Evolutionary conservation across 2,888 invertebrate genomes (phyloP).

Genomic region (Drosophila cyrtoloma): DNA sequence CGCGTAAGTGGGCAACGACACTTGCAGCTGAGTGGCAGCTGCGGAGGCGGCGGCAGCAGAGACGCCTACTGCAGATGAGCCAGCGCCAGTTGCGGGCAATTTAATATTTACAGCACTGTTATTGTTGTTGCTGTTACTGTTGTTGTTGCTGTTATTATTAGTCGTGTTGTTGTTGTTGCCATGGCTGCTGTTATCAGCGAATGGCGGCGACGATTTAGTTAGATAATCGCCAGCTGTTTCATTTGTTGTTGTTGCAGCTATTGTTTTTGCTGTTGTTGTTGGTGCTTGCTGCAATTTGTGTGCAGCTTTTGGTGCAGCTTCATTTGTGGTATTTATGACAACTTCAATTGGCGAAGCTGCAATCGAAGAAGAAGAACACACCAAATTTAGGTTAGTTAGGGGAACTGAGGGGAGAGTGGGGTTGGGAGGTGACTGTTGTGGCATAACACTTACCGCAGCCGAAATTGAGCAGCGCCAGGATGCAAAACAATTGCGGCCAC

Average conservation of each 20-base stretch:
- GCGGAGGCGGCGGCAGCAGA: slow-evolving; percentile 13
- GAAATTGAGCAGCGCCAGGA: slow-evolving; percentile 53
- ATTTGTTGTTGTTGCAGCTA: slow-evolving; percentile 37
- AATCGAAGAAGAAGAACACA: slow-evolving; percentile 9
- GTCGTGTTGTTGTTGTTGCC: slow-evolving; percentile 51
- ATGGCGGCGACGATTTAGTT: slow-evolving; percentile 50
- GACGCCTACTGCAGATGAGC: slow-evolving; percentile 10
- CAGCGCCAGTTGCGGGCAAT: slow-evolving; percentile 31
- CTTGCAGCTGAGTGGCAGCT: slow-evolving; percentile 41
- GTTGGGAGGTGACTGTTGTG: slow-evolving; percentile 5
- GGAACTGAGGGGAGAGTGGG: not conserved
- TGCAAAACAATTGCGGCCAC: slow-evolving; percentile 48
- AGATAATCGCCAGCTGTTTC: slow-evolving; percentile 78
- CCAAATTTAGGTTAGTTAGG: slow-evolving; percentile 61
- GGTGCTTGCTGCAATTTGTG: slow-evolving; percentile 44
- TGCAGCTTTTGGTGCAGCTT: slow-evolving; percentile 42
- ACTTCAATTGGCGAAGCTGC: slow-evolving; percentile 74
- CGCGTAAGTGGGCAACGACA: slow-evolving; percentile 53
- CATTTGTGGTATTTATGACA: slow-evolving; percentile 66
- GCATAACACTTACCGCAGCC: slow-evolving; percentile 57
- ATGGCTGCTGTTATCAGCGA: slow-evolving; percentile 71
- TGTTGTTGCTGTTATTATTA: slow-evolving; percentile 34
- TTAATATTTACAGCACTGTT: slow-evolving; percentile 33
- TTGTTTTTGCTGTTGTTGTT: slow-evolving; percentile 22
- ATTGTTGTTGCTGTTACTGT: slow-evolving; percentile 30